Evolutionary conservation across 1,140 invertebrate genomes (phyloP).

Genomic region (Zaprionus inermis): DNA sequence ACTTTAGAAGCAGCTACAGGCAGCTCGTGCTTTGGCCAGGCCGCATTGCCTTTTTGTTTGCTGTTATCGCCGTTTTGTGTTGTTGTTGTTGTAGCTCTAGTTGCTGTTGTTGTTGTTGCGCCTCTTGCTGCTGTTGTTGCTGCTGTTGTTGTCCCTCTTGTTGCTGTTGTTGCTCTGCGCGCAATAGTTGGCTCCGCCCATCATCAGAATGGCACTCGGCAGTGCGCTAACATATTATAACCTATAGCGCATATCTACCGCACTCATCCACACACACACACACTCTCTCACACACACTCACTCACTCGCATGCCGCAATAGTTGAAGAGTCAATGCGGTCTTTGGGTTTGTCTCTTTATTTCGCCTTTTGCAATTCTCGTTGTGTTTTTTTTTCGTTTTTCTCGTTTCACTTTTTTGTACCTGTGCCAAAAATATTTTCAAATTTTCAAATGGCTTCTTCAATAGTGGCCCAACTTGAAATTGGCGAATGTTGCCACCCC

Average conservation of each 20-base stretch:
- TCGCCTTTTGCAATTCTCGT: conserved; percentile 52
- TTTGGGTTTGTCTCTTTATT: conserved; percentile 81
- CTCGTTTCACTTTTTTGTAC: conserved; percentile 67
- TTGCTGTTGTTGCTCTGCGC: conserved; percentile 73
- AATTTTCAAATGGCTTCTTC: conserved; percentile 83
- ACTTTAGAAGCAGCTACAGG: conserved; percentile 12
- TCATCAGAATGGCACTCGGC: conserved; percentile 78
- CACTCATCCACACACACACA: conserved; percentile 17
- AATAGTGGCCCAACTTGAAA: conserved; percentile 53
- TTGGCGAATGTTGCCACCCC: conserved; percentile 46
- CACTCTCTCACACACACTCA: conserved; percentile 26
- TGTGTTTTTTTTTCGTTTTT: conserved; percentile 42
- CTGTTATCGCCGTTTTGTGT: conserved; percentile 41
- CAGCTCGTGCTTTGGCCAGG: conserved; percentile 15
- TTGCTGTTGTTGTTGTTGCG: conserved; percentile 38
- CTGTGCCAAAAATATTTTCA: conserved; percentile 82
- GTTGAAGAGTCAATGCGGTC: conserved; percentile 81
- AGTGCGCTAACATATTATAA: conserved; percentile 83
- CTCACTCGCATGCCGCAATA: conserved; percentile 58
- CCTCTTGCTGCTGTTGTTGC: conserved; percentile 14
- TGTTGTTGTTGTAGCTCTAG: conserved; percentile 29
- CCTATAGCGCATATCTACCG: conserved; percentile 62
- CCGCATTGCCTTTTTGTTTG: conserved; percentile 47
- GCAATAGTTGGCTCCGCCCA: conserved; percentile 79
- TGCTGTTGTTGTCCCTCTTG: conserved; percentile 35